phyloP scores from a whole-genome alignment of 2,113 vertebrate genomes.

The Xiphophorus couchianus region DNA sequence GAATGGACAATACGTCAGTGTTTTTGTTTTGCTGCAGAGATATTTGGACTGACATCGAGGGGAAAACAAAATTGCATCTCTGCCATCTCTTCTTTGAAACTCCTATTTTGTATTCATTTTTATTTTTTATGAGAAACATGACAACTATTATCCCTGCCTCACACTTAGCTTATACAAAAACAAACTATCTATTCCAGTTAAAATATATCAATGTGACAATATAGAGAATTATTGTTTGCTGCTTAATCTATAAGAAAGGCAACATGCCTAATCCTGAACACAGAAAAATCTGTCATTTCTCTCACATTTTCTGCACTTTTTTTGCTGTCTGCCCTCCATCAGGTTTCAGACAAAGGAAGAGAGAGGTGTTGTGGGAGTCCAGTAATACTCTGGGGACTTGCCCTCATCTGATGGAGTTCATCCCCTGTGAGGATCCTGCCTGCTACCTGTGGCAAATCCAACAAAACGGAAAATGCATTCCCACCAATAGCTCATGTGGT shows the following conservation, averaged over 20 bases:
- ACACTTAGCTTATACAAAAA: neutral
- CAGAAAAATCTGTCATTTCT: neutral
- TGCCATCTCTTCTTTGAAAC: neutral
- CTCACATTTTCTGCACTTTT: neutral
- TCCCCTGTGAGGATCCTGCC: constrained; percentile 88
- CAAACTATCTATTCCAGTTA: neutral
- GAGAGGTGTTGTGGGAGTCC: constrained; percentile 81
- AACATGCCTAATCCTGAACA: neutral
- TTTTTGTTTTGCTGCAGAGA: neutral
- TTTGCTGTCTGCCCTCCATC: constrained; percentile 5
- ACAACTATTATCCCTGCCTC: neutral
- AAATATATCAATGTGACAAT: neutral
- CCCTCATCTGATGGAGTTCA: constrained; percentile 87
- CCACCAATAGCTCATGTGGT: constrained; percentile 84
- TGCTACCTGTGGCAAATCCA: constrained; percentile 86
- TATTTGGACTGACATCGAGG: neutral
- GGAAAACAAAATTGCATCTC: neutral
- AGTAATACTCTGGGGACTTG: constrained; percentile 75
- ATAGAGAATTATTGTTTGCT: neutral
- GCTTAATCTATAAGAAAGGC: neutral
- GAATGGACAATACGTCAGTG: neutral
- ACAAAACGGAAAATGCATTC: constrained; percentile 78
- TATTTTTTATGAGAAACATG: neutral
- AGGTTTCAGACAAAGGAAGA: constrained; percentile 89
- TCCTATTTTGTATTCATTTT: neutral